A percentile compares a stretch with the other conserved stretches of the same genome.
Evolutionary conservation across 2,797 vertebrate genomes (phyloP).

Genomic region (Tamandua tetradactyla): DNA sequence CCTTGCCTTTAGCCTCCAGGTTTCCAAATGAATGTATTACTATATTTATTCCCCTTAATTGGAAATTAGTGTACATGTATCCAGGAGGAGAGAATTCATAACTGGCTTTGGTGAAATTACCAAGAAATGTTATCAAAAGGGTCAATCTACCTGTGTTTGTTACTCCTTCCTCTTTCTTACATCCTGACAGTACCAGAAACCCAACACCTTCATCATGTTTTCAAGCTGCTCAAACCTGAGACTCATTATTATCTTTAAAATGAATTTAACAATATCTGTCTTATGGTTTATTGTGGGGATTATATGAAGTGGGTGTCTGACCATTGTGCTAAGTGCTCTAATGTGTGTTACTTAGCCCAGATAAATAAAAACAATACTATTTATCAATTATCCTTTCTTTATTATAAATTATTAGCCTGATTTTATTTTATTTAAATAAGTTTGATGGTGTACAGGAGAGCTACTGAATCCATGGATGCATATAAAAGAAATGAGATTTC

Average conservation of each 20-base stretch:
- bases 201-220: not conserved
- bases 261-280: not conserved
- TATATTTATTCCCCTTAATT: not conserved
- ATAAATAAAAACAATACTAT: not conserved
- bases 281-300: not conserved
- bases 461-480: not conserved
- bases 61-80: not conserved
- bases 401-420: not conserved
- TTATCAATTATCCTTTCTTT: not conserved
- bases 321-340: not conserved
- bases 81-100: not conserved
- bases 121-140: not conserved
- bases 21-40: not conserved
- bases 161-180: not conserved
- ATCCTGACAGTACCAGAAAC: not conserved
- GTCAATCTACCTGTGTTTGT: not conserved
- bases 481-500: not conserved
- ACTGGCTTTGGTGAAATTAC: not conserved
- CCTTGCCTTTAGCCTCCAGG: not conserved
- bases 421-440: conserved; percentile 32
- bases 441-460: not conserved
- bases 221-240: not conserved
- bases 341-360: not conserved
- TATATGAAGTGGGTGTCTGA: not conserved
- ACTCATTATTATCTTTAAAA: not conserved